phyloP scores from a whole-genome alignment of 2,888 invertebrate species.

The Lithosia quadra region DNA sequence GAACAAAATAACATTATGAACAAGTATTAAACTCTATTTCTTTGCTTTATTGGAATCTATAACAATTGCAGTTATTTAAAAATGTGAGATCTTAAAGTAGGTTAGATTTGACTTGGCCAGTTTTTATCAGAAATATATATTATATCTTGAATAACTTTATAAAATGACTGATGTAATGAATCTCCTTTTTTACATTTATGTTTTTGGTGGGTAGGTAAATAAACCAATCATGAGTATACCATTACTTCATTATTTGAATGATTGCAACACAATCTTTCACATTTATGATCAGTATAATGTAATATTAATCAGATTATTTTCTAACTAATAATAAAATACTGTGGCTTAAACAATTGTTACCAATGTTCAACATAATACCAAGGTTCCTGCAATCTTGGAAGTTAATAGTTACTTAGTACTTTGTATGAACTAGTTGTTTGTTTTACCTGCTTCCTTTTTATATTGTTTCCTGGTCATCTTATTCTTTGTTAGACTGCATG shows the following conservation, averaged over 20 bases:
- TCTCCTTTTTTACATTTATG: too few relatives aligned
- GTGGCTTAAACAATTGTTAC: neutral
- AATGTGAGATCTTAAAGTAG: too few relatives aligned
- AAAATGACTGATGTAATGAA: too few relatives aligned
- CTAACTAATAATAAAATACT: neutral
- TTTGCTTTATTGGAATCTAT: too few relatives aligned
- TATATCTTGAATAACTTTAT: too few relatives aligned
- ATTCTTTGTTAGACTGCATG: neutral
- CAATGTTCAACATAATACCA: neutral
- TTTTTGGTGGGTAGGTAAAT: too few relatives aligned
- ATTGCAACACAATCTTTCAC: neutral
- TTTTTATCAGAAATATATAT: too few relatives aligned
- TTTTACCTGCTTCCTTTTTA: neutral
- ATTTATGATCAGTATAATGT: neutral
- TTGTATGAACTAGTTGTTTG: neutral
- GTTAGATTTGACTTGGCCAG: too few relatives aligned
- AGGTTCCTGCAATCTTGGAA: neutral
- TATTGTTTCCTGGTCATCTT: neutral
- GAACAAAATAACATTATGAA: too few relatives aligned
- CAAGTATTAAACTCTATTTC: too few relatives aligned
- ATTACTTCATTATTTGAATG: too few relatives aligned
- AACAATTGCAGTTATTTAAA: too few relatives aligned
- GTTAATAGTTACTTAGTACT: neutral
- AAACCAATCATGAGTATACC: neutral
- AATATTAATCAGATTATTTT: neutral